Evolutionary conservation across 1,140 invertebrate genomes (phyloP).

Genomic region (Gonatopus flavifemur): DNA sequence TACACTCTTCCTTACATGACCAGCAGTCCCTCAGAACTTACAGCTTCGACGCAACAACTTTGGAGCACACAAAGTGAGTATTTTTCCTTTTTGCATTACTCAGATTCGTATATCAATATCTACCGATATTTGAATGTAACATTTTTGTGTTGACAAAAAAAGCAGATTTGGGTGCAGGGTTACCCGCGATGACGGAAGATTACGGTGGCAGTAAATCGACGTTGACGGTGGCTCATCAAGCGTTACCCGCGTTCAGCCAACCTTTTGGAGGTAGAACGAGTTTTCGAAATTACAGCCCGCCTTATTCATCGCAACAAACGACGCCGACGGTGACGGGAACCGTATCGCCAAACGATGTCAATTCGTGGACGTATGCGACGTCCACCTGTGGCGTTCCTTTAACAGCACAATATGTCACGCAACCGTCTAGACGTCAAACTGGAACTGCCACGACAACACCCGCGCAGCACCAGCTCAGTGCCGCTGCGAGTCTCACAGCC

Average conservation of each 20-base stretch:
- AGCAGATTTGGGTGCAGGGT: slow-evolving; percentile 18
- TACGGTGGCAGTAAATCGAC: slow-evolving; percentile 39
- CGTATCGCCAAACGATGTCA: slow-evolving; percentile 11
- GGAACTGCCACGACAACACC: slow-evolving; percentile 22
- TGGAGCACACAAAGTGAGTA: slow-evolving; percentile 43
- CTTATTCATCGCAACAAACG: slow-evolving; percentile 37
- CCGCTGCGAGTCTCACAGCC: slow-evolving; percentile 39
- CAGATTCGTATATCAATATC: background rate
- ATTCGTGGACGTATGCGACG: slow-evolving; percentile 35
- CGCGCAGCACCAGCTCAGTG: slow-evolving; percentile 37
- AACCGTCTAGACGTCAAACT: slow-evolving; percentile 28
- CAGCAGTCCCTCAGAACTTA: slow-evolving; percentile 36
- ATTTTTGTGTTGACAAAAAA: background rate
- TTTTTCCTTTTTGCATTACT: background rate
- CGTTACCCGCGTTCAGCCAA: slow-evolving; percentile 45
- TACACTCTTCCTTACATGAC: slow-evolving; percentile 42
- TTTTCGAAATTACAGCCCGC: slow-evolving; percentile 41
- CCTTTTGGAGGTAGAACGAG: slow-evolving; percentile 34
- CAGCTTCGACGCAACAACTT: slow-evolving; percentile 35
- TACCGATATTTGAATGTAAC: too few species aligned
- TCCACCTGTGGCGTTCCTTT: slow-evolving; percentile 26
- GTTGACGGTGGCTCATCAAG: slow-evolving; percentile 37
- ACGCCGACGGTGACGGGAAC: background rate
- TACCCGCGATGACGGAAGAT: slow-evolving; percentile 38
- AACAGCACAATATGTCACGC: slow-evolving; percentile 24